phyloP scores from a whole-genome alignment of 2,888 invertebrate genomes.

The Pollenia labialis region DNA sequence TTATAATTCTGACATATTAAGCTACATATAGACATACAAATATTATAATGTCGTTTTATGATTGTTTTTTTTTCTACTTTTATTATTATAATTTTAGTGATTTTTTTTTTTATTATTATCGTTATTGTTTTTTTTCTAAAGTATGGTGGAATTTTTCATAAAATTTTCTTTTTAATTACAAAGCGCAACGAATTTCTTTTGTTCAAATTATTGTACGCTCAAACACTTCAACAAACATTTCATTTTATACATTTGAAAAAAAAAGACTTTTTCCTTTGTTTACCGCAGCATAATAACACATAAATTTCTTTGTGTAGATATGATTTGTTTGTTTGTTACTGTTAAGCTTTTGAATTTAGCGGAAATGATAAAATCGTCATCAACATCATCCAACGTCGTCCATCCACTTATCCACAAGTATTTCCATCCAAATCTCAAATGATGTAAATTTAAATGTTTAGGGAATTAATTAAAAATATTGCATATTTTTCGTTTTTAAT shows the following conservation, averaged over 20 bases:
- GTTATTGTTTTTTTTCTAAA: neutral
- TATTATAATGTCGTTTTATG: neutral
- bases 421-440: neutral
- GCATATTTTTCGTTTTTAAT: neutral
- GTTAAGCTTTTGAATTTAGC: conserved; percentile 51
- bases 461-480: conserved; percentile 56
- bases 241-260: conserved; percentile 1
- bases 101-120: conserved; percentile 18
- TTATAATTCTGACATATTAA: conserved; percentile 23
- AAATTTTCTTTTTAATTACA: conserved; percentile 60
- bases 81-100: conserved; percentile 18
- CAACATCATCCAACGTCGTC: conserved; percentile 1
- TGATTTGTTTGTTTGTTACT: conserved; percentile 26
- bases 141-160: conserved; percentile 35
- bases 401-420: neutral
- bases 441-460: conserved; percentile 32
- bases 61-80: neutral
- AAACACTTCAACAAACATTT: conserved; percentile 16
- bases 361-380: conserved; percentile 52
- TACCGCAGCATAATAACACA: conserved; percentile 6
- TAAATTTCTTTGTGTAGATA: neutral
- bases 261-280: conserved; percentile 16
- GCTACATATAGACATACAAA: conserved; percentile 2
- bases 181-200: conserved; percentile 62
- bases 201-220: conserved; percentile 44